Base-by-base conservation (phyloP, 2,888 invertebrate species). In the Drosophila ezoana region DNA sequence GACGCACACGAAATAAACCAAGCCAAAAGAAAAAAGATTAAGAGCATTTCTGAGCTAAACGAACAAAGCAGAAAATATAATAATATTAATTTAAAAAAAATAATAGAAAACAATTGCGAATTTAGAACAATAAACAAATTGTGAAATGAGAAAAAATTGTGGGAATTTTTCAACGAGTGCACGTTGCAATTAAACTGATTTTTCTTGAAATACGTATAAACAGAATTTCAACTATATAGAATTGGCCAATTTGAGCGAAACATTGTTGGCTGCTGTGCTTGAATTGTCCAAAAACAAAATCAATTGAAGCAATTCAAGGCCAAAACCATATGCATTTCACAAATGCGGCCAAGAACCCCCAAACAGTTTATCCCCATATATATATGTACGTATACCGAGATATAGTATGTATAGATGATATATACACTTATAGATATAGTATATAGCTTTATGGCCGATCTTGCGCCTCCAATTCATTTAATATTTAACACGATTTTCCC, bases 281-380 rank as follows among this genome's bases (percentile, higher is more conserved):
- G 38, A 60, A 58, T 79, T 75, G 79, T 71, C 75, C 74, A 71
- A 60, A 57, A 71, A 63, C 51, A 76, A 62, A 63, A 72, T 13
- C 43, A 44, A 57, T 43, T 49, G 49, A 51, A 57, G 61, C 59
- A 49, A 56, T 64, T 76, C 88, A 83, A 83, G 83, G 83, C 70
- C 74, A 67, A 81, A 68, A 23, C 53, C 72, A 72, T 87, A 68
- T 87, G 82, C 82, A 83, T 47, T 76, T 70, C 51, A 44, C 40
- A 16, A 65, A 66, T 71, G 72, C 68, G 83, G 86, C 70, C 80
- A 86, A 75, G 59, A 61, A 82, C 83, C 80, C 67, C 49, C 14
- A 37, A 38, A 37, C 33, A 63, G 33, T 48, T 61, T 61, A 45
- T 16, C 32, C 37, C 48, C 37, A 47, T 8, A 35, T 41, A 41